These are phyloP conservation scores for Oryzias curvinotus DNA, from an alignment of 2,113 vertebrate genomes.

Conservation along the genomic window DNA sequence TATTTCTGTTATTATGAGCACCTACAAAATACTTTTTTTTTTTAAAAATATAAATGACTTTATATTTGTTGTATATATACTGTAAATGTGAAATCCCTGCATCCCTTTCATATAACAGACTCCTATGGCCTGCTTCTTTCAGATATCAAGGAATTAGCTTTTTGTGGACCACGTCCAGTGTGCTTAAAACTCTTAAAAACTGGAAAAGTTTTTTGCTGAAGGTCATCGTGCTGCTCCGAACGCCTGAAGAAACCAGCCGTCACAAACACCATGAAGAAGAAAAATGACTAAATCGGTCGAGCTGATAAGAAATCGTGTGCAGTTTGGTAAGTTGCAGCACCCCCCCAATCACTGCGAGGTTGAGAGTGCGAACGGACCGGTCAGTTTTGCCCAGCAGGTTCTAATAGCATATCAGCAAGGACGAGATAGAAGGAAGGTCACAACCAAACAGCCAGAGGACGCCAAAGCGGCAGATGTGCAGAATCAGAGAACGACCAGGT, in stretches of 20 bases:
- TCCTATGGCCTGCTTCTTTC: conserved; percentile 12
- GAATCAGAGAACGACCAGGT: conserved; percentile 12
- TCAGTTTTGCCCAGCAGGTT: conserved; percentile 52
- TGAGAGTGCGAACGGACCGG: conserved; percentile 9
- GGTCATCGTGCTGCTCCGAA: conserved; percentile 44
- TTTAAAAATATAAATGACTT: no score
- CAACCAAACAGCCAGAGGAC: conserved; percentile 19
- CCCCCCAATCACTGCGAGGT: conserved; percentile 1
- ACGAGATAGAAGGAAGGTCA: conserved; percentile 40
- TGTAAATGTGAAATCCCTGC: no score
- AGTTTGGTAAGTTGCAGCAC: conserved; percentile 32
- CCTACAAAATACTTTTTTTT: no score
- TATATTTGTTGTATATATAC: no score
- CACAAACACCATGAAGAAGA: conserved; percentile 6
- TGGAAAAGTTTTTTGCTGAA: conserved; percentile 54
- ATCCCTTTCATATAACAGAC: conserved; percentile 1
- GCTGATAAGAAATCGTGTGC: conserved; percentile 28
- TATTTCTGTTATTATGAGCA: no score
- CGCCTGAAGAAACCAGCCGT: conserved; percentile 20
- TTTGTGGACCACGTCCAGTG: conserved; percentile 56
- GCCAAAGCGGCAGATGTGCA: conserved; percentile 10
- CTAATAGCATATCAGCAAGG: conserved; percentile 21
- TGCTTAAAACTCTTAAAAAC: conserved; percentile 10
- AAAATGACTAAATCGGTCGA: conserved; percentile 10
- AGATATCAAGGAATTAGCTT: conserved; percentile 52